Percentiles rank a stretch among this genome's conserved stretches.
Evolutionary conservation across 2,797 vertebrate species (phyloP).

Genomic region (Pitangus sulphuratus): DNA sequence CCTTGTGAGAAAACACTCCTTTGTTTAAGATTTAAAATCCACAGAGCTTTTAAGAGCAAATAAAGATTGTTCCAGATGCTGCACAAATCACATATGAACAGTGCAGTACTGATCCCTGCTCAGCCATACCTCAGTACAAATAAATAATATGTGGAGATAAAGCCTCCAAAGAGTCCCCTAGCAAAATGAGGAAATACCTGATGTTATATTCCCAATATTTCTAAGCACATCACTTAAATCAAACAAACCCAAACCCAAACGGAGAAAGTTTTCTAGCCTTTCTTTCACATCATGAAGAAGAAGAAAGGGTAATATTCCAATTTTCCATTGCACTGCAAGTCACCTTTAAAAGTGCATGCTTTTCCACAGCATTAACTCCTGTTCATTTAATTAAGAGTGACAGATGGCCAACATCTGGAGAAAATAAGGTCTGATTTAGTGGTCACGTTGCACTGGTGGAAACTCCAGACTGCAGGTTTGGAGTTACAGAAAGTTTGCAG

Average conservation of each 20-base stretch:
- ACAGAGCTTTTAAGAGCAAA: slow-evolving; percentile 44
- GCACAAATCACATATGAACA: background rate
- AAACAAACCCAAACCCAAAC: background rate
- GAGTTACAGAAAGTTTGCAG: slow-evolving; percentile 2
- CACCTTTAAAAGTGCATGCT: background rate
- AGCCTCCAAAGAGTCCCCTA: background rate
- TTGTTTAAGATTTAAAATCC: slow-evolving; percentile 48
- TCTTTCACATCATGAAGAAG: background rate
- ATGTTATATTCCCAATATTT: slow-evolving; percentile 38
- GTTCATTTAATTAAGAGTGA: slow-evolving; percentile 44
- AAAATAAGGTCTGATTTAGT: slow-evolving; percentile 24
- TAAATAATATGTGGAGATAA: background rate
- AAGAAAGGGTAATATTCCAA: slow-evolving; percentile 17
- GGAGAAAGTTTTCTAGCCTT: background rate
- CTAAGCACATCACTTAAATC: background rate
- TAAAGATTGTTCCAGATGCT: slow-evolving; percentile 37
- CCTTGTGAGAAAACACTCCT: slow-evolving; percentile 24
- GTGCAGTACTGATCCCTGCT: background rate
- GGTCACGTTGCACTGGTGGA: background rate
- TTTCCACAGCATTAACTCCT: background rate
- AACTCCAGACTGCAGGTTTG: slow-evolving; percentile 4
- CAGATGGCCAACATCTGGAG: slow-evolving; percentile 50
- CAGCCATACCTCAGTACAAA: slow-evolving; percentile 15
- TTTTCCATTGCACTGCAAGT: slow-evolving; percentile 6
- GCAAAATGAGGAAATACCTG: slow-evolving; percentile 8